Evolutionary conservation across 2,888 invertebrate genomes (phyloP).

Genomic region (Xestia ashworthii): DNA sequence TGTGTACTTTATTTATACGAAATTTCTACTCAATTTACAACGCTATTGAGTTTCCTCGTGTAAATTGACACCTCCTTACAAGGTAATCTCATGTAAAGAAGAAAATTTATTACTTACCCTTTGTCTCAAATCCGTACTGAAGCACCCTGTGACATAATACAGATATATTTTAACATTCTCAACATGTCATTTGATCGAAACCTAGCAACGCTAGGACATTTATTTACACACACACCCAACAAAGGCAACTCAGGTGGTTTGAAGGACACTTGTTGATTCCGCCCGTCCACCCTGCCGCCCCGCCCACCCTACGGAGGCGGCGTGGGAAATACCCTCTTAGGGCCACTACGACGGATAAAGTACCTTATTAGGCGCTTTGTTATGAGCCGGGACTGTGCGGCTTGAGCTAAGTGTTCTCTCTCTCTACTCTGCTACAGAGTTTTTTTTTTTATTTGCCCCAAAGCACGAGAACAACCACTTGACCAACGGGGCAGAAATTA

Average conservation of each 20-base stretch:
- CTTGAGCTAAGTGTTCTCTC: neutral
- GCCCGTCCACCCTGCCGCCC: conserved; percentile 17
- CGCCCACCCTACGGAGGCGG: conserved; percentile 26
- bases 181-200: neutral
- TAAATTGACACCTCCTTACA: conserved; percentile 3
- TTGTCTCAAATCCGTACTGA: neutral
- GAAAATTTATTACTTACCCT: neutral
- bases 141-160: neutral
- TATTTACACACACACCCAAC: conserved; percentile 47
- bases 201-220: conserved; percentile 30
- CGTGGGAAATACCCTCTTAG: conserved; percentile 48
- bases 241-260: conserved; percentile 46
- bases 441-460: too few species aligned
- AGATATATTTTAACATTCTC: neutral
- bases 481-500: neutral
- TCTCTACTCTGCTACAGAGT: too few species aligned
- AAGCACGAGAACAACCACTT: neutral
- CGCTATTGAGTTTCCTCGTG: conserved; percentile 1
- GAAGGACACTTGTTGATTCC: conserved; percentile 69
- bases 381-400: neutral
- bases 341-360: conserved; percentile 41
- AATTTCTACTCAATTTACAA: neutral
- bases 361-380: conserved; percentile 59
- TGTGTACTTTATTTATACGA: neutral
- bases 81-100: neutral